Percentiles rank a stretch among this genome's conserved stretches.
Evolutionary conservation across 2,888 invertebrate genomes (phyloP).

Genomic region (Brassicogethes aeneus): DNA sequence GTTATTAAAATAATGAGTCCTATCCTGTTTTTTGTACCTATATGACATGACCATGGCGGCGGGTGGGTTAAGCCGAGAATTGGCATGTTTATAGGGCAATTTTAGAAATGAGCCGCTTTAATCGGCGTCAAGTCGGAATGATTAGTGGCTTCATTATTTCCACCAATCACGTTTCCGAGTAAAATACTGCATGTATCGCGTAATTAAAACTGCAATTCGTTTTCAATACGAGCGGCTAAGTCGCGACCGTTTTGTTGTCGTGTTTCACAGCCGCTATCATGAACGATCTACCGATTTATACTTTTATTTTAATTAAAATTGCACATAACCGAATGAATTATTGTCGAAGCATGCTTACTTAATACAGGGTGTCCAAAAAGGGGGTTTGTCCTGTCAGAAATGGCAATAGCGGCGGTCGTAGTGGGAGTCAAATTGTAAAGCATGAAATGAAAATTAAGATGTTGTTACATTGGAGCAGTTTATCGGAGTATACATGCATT

Average conservation of each 20-base stretch:
- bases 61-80: conserved; percentile 26
- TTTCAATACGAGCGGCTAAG: conserved; percentile 28
- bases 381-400: too few species aligned
- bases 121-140: conserved; percentile 37
- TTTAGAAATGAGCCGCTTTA: conserved; percentile 40
- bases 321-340: neutral
- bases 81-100: conserved; percentile 41
- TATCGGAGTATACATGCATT: too few species aligned
- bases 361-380: too few species aligned
- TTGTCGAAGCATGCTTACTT: neutral
- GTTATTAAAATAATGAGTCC: too few species aligned
- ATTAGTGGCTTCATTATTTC: conserved; percentile 41
- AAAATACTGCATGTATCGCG: conserved; percentile 36
- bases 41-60: too few species aligned
- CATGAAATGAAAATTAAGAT: too few species aligned
- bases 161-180: conserved; percentile 34
- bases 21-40: too few species aligned
- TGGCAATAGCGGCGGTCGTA: too few species aligned
- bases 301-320: conserved; percentile 30
- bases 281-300: conserved; percentile 27
- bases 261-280: conserved; percentile 26
- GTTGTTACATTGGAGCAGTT: too few species aligned
- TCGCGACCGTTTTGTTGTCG: conserved; percentile 29
- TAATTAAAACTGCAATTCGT: conserved; percentile 39
- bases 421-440: too few species aligned